A percentile compares a stretch with the other conserved stretches of the same genome.
Evolutionary conservation across 2,113 vertebrate genomes (phyloP).

Genomic region (Triplophysa tibetana): DNA sequence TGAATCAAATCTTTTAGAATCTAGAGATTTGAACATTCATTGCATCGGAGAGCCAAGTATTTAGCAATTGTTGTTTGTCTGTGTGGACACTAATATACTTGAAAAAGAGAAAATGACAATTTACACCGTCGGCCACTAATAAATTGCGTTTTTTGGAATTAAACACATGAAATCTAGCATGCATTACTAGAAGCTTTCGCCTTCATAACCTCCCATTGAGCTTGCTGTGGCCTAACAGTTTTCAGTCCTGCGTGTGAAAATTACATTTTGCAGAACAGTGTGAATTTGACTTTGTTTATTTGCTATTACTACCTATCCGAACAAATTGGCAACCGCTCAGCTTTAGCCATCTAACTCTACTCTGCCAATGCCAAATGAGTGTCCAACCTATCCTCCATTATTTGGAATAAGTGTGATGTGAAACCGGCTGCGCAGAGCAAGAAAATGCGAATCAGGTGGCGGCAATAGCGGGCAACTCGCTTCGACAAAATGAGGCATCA

Average conservation of each 20-base stretch:
- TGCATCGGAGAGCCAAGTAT: too few species aligned
- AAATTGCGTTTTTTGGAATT: not conserved
- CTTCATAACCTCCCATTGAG: not conserved
- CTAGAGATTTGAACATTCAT: too few species aligned
- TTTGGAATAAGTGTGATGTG: constrained; percentile 24
- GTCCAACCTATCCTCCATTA: constrained; percentile 4
- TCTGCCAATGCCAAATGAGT: not conserved
- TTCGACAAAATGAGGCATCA: constrained; percentile 12
- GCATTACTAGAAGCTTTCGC: not conserved
- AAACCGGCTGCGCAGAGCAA: constrained; percentile 6
- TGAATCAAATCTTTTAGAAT: too few species aligned
- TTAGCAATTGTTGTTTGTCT: too few species aligned
- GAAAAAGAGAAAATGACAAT: too few species aligned
- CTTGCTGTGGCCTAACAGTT: not conserved
- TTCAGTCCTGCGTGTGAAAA: not conserved
- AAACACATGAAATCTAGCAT: not conserved
- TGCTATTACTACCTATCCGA: not conserved
- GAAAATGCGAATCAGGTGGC: not conserved
- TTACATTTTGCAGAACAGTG: not conserved
- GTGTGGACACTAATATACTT: too few species aligned
- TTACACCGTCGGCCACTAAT: too few species aligned
- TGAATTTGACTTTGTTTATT: not conserved
- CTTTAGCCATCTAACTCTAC: constrained; percentile 6
- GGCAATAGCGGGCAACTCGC: not conserved
- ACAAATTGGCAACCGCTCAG: not conserved